Conservation (phyloP, 2,113 vertebrate species). For the Tachysurus fulvidraco region DNA sequence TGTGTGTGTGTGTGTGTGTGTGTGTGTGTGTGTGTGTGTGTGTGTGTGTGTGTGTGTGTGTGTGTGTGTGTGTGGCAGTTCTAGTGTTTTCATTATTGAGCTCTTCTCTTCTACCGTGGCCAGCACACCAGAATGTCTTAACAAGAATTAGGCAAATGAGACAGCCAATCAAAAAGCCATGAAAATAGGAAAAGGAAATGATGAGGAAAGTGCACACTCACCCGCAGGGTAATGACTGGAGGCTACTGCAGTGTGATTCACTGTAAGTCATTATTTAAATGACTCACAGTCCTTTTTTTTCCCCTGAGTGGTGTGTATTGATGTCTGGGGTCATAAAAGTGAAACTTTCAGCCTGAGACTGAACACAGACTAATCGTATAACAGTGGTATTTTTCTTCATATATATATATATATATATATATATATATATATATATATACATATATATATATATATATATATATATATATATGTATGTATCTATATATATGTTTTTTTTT, state of each 20-base stretch:
- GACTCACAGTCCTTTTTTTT: neutral
- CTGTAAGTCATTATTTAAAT: slow-evolving; percentile 42
- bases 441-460: too few species aligned
- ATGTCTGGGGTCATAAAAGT: neutral
- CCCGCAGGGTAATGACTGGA: slow-evolving; percentile 22
- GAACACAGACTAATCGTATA: neutral
- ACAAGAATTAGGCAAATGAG: slow-evolving; percentile 53
- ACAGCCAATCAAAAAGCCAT: slow-evolving; percentile 45
- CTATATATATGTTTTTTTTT: too few species aligned
- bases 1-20: slow-evolving; percentile 31
- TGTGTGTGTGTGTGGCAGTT: slow-evolving; percentile 17
- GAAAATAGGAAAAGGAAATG: slow-evolving; percentile 29
- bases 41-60: slow-evolving; percentile 27
- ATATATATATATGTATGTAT: too few species aligned
- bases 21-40: slow-evolving; percentile 23
- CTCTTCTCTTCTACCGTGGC: slow-evolving; percentile 24
- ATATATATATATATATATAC: too few species aligned
- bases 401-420: too few species aligned
- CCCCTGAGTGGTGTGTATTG: neutral
- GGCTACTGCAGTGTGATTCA: slow-evolving; percentile 10
- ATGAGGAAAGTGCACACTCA: slow-evolving; percentile 17
- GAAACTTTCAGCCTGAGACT: neutral
- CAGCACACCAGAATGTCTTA: slow-evolving; percentile 41
- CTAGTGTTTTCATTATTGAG: slow-evolving; percentile 52
- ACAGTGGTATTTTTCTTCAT: neutral